Evolutionary conservation across 1,140 invertebrate species (phyloP).

Genomic region (Drosophila persimilis): DNA sequence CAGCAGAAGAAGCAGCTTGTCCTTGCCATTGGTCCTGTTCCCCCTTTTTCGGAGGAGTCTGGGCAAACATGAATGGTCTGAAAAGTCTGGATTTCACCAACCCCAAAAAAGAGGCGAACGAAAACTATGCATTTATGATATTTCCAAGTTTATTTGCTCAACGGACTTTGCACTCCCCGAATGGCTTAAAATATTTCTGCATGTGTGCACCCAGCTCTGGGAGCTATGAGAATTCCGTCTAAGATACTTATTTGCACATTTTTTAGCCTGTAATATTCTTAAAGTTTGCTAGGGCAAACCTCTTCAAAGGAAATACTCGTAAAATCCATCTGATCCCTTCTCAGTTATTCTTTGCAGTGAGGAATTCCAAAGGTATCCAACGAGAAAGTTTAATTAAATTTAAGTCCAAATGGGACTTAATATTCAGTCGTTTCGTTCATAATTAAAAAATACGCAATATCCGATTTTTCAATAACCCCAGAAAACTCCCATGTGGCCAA

Average conservation of each 20-base stretch:
- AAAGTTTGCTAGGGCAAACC: slow-evolving; percentile 16
- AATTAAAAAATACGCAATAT: slow-evolving; percentile 75
- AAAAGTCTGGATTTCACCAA: slow-evolving; percentile 26
- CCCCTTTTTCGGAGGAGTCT: slow-evolving; percentile 28
- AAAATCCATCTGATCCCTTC: background rate
- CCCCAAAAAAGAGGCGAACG: slow-evolving; percentile 11
- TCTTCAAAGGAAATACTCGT: no score
- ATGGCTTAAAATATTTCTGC: slow-evolving; percentile 50
- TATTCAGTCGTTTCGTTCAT: slow-evolving; percentile 45
- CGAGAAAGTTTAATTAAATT: slow-evolving; percentile 60
- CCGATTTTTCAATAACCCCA: slow-evolving; percentile 68
- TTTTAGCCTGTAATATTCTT: slow-evolving; percentile 10
- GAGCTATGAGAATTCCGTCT: slow-evolving; percentile 13
- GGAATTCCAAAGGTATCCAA: background rate
- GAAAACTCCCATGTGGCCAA: slow-evolving; percentile 5
- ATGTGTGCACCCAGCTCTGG: slow-evolving; percentile 39
- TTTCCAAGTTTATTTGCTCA: slow-evolving; percentile 64
- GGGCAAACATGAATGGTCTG: slow-evolving; percentile 51
- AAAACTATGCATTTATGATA: slow-evolving; percentile 49
- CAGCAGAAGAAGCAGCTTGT: slow-evolving; percentile 57
- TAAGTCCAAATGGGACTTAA: slow-evolving; percentile 60
- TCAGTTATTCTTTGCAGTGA: background rate
- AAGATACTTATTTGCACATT: slow-evolving; percentile 4
- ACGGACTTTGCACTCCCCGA: slow-evolving; percentile 41
- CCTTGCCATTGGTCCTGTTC: slow-evolving; percentile 54